Evolutionary conservation across 2,888 invertebrate species (phyloP).

Genomic region (Netelia fuscicornis): DNA sequence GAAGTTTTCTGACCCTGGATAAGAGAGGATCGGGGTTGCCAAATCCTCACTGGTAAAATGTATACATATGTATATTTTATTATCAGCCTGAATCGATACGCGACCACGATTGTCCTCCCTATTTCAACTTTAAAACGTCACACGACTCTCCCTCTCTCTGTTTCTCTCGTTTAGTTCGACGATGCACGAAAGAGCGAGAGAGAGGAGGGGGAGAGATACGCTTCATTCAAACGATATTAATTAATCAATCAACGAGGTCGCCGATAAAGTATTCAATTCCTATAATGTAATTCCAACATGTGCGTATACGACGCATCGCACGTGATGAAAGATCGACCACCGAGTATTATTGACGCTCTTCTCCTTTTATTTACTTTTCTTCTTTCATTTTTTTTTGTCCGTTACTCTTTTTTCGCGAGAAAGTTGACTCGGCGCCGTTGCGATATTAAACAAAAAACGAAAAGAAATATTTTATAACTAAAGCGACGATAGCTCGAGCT

Average conservation of each 20-base stretch:
- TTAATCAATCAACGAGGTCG: slow-evolving; percentile 63
- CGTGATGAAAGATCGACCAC: slow-evolving; percentile 10
- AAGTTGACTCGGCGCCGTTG: slow-evolving; percentile 6
- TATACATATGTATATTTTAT: neutral
- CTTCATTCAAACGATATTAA: slow-evolving; percentile 56
- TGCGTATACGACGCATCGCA: slow-evolving; percentile 22
- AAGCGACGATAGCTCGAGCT: slow-evolving; percentile 20
- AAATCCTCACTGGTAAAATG: slow-evolving; percentile 21
- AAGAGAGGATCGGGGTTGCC: slow-evolving; percentile 46
- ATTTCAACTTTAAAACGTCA: neutral
- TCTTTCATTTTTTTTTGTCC: neutral
- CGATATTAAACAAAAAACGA: neutral
- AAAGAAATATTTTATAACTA: neutral
- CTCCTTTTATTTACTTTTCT: neutral
- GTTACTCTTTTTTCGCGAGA: slow-evolving; percentile 5
- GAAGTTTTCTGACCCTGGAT: slow-evolving; percentile 49
- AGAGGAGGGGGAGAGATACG: slow-evolving; percentile 13
- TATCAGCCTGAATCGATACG: neutral
- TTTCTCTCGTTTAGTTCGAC: slow-evolving; percentile 2
- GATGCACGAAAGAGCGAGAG: neutral
- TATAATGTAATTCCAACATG: slow-evolving; percentile 37
- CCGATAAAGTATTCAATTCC: slow-evolving; percentile 51
- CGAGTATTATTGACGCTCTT: slow-evolving; percentile 2
- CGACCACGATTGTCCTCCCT: neutral
- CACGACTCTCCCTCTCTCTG: neutral